Percentiles rank a stretch among this genome's conserved stretches.
Conservation (phyloP, 2,888 invertebrate species). For the Thera britannica region DNA sequence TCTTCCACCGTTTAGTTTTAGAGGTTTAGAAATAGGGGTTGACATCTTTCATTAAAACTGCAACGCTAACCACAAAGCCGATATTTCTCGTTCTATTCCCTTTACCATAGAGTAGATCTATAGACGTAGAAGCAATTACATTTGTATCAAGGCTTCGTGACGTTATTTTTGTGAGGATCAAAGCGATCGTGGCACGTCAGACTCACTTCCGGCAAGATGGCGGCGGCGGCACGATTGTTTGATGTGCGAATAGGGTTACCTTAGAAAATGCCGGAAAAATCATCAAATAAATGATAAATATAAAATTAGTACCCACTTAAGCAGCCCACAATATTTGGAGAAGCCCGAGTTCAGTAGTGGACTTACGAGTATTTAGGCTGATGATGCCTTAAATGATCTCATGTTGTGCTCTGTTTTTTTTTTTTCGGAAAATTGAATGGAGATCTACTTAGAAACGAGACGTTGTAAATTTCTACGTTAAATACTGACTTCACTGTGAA, state of each 20-base stretch:
- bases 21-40: neutral
- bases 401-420: too few species aligned
- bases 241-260: constrained; percentile 64
- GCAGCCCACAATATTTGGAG: too few species aligned
- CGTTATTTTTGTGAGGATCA: constrained; percentile 80
- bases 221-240: constrained; percentile 79
- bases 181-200: constrained; percentile 76
- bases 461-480: too few species aligned
- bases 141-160: constrained; percentile 55
- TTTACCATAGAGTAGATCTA: constrained; percentile 3
- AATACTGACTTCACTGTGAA: too few species aligned
- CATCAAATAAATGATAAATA: neutral
- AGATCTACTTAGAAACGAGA: too few species aligned
- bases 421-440: too few species aligned
- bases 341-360: too few species aligned
- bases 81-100: constrained; percentile 5
- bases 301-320: too few species aligned
- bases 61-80: neutral
- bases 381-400: too few species aligned
- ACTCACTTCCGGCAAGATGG: constrained; percentile 83
- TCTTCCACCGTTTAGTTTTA: too few species aligned
- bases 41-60: neutral
- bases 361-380: too few species aligned
- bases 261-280: constrained; percentile 15
- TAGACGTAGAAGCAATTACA: constrained; percentile 59